Percentiles rank a stretch among this genome's conserved stretches.
Evolutionary conservation across 1,140 invertebrate genomes (phyloP).

Genomic region (Papilio machaon): DNA sequence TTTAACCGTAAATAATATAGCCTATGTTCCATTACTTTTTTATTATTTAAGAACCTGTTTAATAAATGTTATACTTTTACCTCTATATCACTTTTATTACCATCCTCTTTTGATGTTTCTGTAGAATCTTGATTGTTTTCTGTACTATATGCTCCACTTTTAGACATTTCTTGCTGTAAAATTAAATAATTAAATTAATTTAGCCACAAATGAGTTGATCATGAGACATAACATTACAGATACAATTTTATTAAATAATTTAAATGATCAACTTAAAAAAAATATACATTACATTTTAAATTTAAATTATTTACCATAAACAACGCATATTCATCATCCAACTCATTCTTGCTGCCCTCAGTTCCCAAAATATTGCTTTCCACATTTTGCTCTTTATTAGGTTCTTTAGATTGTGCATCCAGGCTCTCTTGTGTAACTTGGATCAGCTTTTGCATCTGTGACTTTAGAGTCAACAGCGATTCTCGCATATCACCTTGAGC

Average conservation of each 20-base stretch:
- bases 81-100: constrained; percentile 70
- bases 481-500: constrained; percentile 77
- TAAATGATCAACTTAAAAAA: neutral
- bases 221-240: no score
- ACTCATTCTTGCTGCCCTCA: constrained; percentile 49
- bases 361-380: constrained; percentile 39
- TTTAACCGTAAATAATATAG: no score
- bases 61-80: constrained; percentile 46
- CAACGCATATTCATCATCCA: constrained; percentile 86
- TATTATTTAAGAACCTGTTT: neutral
- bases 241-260: no score
- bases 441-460: constrained; percentile 86
- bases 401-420: constrained; percentile 55
- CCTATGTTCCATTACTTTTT: no score
- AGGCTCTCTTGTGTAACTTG: constrained; percentile 84
- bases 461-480: constrained; percentile 83
- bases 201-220: no score
- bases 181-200: constrained; percentile 37
- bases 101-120: constrained; percentile 42
- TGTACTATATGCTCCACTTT: constrained; percentile 68
- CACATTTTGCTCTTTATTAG: constrained; percentile 43
- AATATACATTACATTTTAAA: neutral
- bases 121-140: constrained; percentile 46
- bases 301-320: constrained; percentile 84
- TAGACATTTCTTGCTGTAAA: constrained; percentile 74